A percentile compares a stretch with the other conserved stretches of the same genome.
Evolutionary conservation across 2,888 invertebrate species (phyloP).

Genomic region (Cosmorhoe ocellata): DNA sequence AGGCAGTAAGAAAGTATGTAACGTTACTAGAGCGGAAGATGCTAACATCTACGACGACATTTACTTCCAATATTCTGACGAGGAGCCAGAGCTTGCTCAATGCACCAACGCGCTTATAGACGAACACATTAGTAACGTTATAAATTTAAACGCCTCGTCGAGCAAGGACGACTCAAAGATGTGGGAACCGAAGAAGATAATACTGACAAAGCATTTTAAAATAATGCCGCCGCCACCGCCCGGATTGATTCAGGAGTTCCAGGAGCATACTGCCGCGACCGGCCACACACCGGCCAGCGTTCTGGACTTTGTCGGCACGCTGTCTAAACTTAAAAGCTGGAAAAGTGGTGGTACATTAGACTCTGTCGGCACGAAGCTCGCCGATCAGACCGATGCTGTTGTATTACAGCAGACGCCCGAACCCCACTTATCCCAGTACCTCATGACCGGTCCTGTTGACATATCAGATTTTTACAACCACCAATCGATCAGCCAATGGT

Average conservation of each 20-base stretch:
- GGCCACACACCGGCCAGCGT: conserved; percentile 55
- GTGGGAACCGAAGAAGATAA: conserved; percentile 72
- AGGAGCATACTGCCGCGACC: conserved; percentile 47
- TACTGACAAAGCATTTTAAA: conserved; percentile 68
- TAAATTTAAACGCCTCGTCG: conserved; percentile 75
- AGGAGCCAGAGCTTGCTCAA: conserved; percentile 80
- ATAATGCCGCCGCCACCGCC: conserved; percentile 64
- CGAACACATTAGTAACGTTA: conserved; percentile 80
- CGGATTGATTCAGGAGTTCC: conserved; percentile 62
- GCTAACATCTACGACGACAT: conserved; percentile 73
- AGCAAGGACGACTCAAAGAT: conserved; percentile 72
- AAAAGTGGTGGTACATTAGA: conserved; percentile 67
- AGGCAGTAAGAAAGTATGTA: conserved; percentile 76
- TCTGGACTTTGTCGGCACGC: conserved; percentile 71
- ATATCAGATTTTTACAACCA: conserved; percentile 58
- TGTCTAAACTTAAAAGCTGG: conserved; percentile 73
- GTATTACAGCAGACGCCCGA: conserved; percentile 53
- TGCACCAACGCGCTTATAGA: conserved; percentile 69
- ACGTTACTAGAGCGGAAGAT: conserved; percentile 64
- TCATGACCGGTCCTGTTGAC: conserved; percentile 75
- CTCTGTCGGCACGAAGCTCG: conserved; percentile 69
- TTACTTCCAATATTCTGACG: conserved; percentile 83
- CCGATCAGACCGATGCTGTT: conserved; percentile 70
- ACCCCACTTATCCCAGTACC: conserved; percentile 62
- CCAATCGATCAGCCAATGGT: conserved; percentile 56